Percentiles rank a stretch among this genome's conserved stretches.
These are phyloP conservation scores for Petaurus breviceps DNA, from an alignment of 2,113 vertebrate genomes.

Conservation along the genomic window DNA sequence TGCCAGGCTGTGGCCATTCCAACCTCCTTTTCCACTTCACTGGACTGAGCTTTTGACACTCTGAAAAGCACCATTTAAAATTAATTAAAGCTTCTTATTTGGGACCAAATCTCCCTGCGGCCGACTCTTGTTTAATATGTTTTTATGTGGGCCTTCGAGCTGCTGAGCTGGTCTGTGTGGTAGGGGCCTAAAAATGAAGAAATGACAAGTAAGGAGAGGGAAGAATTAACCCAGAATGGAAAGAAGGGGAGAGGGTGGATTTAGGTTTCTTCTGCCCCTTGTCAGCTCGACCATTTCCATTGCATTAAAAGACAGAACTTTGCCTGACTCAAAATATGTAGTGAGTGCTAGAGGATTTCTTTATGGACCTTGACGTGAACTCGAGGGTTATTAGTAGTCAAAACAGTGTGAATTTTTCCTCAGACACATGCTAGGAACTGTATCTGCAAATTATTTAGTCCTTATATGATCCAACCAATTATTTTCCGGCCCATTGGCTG, in stretches of 20 bases:
- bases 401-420: not conserved
- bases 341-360: conserved; percentile 8
- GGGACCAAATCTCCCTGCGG: conserved; percentile 86
- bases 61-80: conserved; percentile 98
- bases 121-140: conserved; percentile 80
- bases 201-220: conserved; percentile 54
- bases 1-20: conserved; percentile 93
- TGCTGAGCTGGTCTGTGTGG: conserved; percentile 73
- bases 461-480: not conserved
- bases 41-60: conserved; percentile 92
- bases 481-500: conserved; percentile 56
- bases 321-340: not conserved
- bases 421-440: conserved; percentile 46
- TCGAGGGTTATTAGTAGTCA: not conserved
- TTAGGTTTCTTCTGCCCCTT: not conserved
- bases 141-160: conserved; percentile 77
- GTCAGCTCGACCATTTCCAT: conserved; percentile 32
- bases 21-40: conserved; percentile 95
- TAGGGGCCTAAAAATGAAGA: conserved; percentile 61
- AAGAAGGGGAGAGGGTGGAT: not conserved
- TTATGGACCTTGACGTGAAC: not conserved
- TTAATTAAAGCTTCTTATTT: conserved; percentile 96
- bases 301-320: conserved; percentile 20
- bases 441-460: conserved; percentile 48
- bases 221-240: conserved; percentile 38